Percentiles rank a stretch among this genome's conserved stretches.
Evolutionary conservation across 2,113 vertebrate species (phyloP).

Genomic region (Alces alces): DNA sequence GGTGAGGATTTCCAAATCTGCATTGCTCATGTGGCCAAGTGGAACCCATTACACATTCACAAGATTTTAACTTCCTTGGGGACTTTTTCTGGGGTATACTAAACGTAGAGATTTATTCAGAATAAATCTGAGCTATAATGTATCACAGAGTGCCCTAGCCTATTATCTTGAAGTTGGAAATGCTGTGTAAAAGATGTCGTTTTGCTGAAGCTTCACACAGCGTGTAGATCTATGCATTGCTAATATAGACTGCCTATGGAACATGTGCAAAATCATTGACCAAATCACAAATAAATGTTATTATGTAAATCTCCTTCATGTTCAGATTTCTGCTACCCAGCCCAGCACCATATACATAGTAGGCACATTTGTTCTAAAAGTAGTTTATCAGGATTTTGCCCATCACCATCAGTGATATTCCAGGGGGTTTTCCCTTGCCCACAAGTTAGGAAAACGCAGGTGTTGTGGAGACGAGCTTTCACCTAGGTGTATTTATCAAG

Average conservation of each 20-base stretch:
- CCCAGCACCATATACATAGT: not conserved
- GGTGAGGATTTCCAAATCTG: not conserved
- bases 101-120: not conserved
- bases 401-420: not conserved
- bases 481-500: not conserved
- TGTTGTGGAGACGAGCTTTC: not conserved
- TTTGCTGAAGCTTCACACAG: not conserved
- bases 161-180: not conserved
- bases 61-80: not conserved
- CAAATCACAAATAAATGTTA: not conserved
- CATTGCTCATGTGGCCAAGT: not conserved
- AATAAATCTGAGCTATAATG: not conserved
- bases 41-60: not conserved
- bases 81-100: not conserved
- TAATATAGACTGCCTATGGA: not conserved
- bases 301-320: not conserved
- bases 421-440: not conserved
- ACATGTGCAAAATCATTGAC: not conserved
- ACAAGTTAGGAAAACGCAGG: not conserved
- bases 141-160: not conserved
- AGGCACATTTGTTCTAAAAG: not conserved
- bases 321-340: not conserved
- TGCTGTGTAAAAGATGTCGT: not conserved
- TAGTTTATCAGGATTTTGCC: not conserved
- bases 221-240: not conserved